Evolutionary conservation across 2,797 vertebrate species (phyloP).

Genomic region (Amniataba percoides): DNA sequence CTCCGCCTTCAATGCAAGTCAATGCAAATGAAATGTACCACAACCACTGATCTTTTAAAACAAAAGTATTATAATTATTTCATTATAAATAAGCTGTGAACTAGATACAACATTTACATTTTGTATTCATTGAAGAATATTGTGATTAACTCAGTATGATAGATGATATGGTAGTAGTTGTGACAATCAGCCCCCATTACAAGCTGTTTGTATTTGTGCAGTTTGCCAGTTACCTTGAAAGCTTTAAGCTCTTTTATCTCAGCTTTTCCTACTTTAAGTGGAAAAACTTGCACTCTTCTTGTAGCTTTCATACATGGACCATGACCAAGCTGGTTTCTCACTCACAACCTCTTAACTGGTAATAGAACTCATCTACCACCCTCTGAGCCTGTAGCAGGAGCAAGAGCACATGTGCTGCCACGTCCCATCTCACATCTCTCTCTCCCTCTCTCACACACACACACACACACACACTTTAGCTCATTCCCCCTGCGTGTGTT

Average conservation of each 20-base stretch:
- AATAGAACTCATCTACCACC: not conserved
- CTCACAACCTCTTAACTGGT: not conserved
- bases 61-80: too few species aligned
- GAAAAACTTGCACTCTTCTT: not conserved
- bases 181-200: too few species aligned
- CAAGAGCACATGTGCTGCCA: not conserved
- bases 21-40: too few species aligned
- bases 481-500: not conserved
- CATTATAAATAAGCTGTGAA: too few species aligned
- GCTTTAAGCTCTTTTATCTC: not conserved
- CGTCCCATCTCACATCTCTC: not conserved
- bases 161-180: too few species aligned
- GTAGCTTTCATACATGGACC: not conserved
- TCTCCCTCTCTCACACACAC: not conserved
- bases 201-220: not conserved
- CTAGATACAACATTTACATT: too few species aligned
- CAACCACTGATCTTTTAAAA: too few species aligned
- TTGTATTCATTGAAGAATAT: too few species aligned
- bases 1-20: too few species aligned
- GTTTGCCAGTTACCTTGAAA: not conserved
- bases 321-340: not conserved
- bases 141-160: too few species aligned
- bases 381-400: not conserved
- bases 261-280: not conserved
- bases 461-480: slow-evolving; percentile 11